Percentiles rank a stretch among this genome's conserved stretches.
Conservation (phyloP, 1,140 invertebrate species). For the Drosophila nebulosa region DNA sequence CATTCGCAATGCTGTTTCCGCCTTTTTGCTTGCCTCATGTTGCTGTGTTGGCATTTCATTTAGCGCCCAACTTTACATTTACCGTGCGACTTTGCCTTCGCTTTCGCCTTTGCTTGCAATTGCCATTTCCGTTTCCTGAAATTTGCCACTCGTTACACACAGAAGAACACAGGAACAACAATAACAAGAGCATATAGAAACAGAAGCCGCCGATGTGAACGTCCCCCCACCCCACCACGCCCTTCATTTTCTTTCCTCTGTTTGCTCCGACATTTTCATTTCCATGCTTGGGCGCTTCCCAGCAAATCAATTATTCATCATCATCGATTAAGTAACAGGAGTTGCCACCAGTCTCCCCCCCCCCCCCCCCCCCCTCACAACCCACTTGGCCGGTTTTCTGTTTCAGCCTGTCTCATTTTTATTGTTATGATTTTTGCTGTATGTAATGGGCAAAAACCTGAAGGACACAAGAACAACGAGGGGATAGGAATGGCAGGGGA, state of each 20-base stretch:
- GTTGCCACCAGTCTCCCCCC: not conserved
- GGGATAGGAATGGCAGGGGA: constrained; percentile 4
- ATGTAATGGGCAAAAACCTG: constrained; percentile 63
- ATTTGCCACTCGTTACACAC: constrained; percentile 76
- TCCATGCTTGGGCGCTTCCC: constrained; percentile 76
- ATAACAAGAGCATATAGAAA: constrained; percentile 6
- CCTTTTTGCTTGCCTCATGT: constrained; percentile 65
- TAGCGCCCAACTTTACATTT: constrained; percentile 74
- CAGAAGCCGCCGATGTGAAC: not conserved
- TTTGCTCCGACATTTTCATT: constrained; percentile 67
- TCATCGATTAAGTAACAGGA: constrained; percentile 73
- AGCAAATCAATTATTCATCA: constrained; percentile 77
- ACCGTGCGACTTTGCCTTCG: constrained; percentile 41
- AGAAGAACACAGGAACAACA: constrained; percentile 33
- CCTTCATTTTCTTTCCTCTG: not conserved
- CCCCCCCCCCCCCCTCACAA: not conserved
- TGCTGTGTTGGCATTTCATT: constrained; percentile 77
- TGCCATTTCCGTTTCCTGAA: constrained; percentile 78
- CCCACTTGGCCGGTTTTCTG: not conserved
- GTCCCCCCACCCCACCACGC: not conserved
- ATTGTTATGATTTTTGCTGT: constrained; percentile 77
- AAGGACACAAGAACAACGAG: constrained; percentile 48
- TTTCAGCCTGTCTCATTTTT: constrained; percentile 45
- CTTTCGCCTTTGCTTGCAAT: constrained; percentile 61
- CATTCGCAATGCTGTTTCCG: constrained; percentile 42